Base-by-base conservation (phyloP, 2,797 vertebrate species). In the Coccyzus lansbergi region DNA sequence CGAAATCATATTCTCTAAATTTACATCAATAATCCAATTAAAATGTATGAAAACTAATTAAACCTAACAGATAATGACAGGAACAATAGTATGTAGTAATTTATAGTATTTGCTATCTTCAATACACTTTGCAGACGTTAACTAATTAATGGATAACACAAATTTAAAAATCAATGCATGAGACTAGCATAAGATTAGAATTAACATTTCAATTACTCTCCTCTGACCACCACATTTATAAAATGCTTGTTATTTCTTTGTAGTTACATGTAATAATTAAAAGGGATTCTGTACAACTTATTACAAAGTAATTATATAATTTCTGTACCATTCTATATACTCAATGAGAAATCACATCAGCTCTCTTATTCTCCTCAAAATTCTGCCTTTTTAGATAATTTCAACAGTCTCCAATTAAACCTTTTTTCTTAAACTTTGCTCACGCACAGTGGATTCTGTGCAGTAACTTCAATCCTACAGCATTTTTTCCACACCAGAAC, bases 11-110 rank as follows among this genome's bases (percentile, higher is more conserved):
- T 67, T 77, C 7, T 48, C 81, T 12, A 65, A 53, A 33, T 95
- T 91, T 91, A 78, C 95, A 82, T 93, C 94, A 95, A 95, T 96
- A 97, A 96, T 85, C 87, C 94, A 95, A 96, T 94, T 95, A 70
- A 81, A 91, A 77, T 13, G 14, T 58, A 86, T 38, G 36, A 93
- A 64, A 81, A 84, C 88, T 91, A 96, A 96, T 94, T 88, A 94
- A 87, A 96, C 21, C 38, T 77, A 68, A 53, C 6, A 77, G 53
- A 86, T 94, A 95, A 92, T 0, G 2, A 94, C 9, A 67, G n/a
- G 28, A 67, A 83, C 71, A 91, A 84, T 44, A 92, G 75, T 60
- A 92, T 42, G 29, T 15, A 85, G 56, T 52, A 65, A 89, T 86
- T 76, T 68, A 92, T 58, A 92, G 84, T 52, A 72, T 70, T 93